These are phyloP conservation scores for Saturnia japonica DNA, from an alignment of 2,888 invertebrate species.

Conservation along the genomic window DNA sequence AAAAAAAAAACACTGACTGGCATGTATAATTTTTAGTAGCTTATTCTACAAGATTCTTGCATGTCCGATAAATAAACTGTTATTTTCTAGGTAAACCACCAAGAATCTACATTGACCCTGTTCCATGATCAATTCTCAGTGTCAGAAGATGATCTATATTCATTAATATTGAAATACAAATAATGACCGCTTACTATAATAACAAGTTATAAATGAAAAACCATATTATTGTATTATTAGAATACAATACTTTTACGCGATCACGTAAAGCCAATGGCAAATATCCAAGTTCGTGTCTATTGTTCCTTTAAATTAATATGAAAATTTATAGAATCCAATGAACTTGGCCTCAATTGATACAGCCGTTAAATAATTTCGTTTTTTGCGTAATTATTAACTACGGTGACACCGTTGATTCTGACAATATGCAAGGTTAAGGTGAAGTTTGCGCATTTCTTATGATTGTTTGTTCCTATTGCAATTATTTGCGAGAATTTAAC, in stretches of 20 bases:
- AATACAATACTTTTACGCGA: neutral
- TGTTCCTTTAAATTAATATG: conserved; percentile 1
- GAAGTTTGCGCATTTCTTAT: conserved; percentile 22
- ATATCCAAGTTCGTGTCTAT: conserved; percentile 1
- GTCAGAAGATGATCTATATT: conserved; percentile 4
- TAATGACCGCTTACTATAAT: neutral
- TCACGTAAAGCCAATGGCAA: neutral
- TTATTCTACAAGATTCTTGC: neutral
- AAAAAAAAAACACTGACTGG: too few species aligned
- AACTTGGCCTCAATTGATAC: conserved; percentile 50
- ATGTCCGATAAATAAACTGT: neutral
- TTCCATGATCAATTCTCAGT: neutral
- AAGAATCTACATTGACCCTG: neutral
- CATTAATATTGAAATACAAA: conserved; percentile 2
- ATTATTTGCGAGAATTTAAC: neutral
- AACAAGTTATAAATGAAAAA: neutral
- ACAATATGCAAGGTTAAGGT: conserved; percentile 52
- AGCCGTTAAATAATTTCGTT: conserved; percentile 46
- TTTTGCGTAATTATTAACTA: conserved; percentile 32
- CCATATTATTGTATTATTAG: neutral
- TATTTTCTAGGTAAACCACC: neutral
- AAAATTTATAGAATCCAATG: conserved; percentile 30
- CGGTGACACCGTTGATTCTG: conserved; percentile 43
- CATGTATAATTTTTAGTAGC: neutral
- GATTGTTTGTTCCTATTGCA: conserved; percentile 10